Percentiles rank a stretch among this genome's conserved stretches.
Conservation (phyloP, 2,888 invertebrate species). For the Galerucella pusilla region DNA sequence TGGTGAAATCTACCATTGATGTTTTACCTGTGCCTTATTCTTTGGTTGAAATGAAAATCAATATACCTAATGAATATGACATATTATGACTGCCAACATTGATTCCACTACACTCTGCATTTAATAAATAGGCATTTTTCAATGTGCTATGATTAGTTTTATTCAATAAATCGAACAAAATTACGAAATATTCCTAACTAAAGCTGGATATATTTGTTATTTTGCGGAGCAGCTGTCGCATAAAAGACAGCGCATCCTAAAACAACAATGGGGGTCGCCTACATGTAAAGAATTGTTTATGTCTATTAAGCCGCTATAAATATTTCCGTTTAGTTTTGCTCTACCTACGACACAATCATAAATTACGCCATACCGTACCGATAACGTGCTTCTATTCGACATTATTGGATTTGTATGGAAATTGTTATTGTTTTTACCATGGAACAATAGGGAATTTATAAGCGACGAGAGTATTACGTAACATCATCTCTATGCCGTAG, state of each 20-base stretch:
- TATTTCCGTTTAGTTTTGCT: slow-evolving; percentile 49
- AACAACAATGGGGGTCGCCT: slow-evolving; percentile 51
- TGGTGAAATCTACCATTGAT: no score
- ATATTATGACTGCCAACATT: no score
- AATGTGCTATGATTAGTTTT: no score
- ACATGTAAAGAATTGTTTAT: slow-evolving; percentile 48
- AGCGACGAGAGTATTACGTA: slow-evolving; percentile 30
- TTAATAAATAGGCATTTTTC: no score
- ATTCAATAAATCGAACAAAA: slow-evolving; percentile 9
- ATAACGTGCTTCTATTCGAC: slow-evolving; percentile 53
- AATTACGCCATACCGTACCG: slow-evolving; percentile 46
- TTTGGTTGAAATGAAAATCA: no score
- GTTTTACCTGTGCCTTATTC: no score
- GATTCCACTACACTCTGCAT: no score
- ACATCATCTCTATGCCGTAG: slow-evolving; percentile 16
- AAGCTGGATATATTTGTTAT: slow-evolving; percentile 46
- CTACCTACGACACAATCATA: slow-evolving; percentile 49
- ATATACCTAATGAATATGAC: no score
- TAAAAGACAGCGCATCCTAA: slow-evolving; percentile 44
- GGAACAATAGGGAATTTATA: slow-evolving; percentile 50
- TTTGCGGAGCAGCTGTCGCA: slow-evolving; percentile 48
- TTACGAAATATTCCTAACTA: slow-evolving; percentile 31
- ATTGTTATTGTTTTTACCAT: slow-evolving; percentile 52
- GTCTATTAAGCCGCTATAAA: slow-evolving; percentile 49
- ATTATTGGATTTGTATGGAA: slow-evolving; percentile 54